These are phyloP conservation scores for Bufotes viridis DNA, from an alignment of 2,797 vertebrate species.

Conservation along the genomic window DNA sequence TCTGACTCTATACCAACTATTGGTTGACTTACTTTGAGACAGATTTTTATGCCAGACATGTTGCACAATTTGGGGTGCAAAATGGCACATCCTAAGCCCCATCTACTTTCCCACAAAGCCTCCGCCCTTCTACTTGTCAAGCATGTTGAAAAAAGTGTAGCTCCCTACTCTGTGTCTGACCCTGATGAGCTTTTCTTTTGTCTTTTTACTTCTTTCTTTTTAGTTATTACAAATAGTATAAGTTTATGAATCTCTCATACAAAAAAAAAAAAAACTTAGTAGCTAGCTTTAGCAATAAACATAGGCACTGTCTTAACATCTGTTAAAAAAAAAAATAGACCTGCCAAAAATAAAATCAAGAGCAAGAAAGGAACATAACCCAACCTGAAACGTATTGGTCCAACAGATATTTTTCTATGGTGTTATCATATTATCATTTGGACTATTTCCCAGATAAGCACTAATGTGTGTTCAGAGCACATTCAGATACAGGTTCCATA, in stretches of 20 bases:
- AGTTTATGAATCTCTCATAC: not conserved
- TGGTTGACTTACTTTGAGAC: too few species aligned
- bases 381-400: not conserved
- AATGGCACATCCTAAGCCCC: too few species aligned
- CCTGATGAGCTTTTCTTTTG: too few species aligned
- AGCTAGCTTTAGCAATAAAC: not conserved
- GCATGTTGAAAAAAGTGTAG: too few species aligned
- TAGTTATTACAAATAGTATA: not conserved
- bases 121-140: too few species aligned
- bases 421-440: constrained; percentile 71
- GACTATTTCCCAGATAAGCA: constrained; percentile 73
- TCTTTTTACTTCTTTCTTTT: not conserved
- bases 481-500: constrained; percentile 68
- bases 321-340: constrained; percentile 14
- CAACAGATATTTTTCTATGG: constrained; percentile 55
- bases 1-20: too few species aligned
- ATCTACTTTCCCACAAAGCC: too few species aligned
- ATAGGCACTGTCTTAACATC: not conserved
- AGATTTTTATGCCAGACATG: too few species aligned
- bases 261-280: not conserved
- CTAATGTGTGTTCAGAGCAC: constrained; percentile 71
- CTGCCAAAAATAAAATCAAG: not conserved
- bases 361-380: constrained; percentile 14
- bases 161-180: too few species aligned
- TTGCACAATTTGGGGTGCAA: too few species aligned